Conservation (phyloP, 1,140 invertebrate genomes). For the Steinernema feltiae region DNA sequence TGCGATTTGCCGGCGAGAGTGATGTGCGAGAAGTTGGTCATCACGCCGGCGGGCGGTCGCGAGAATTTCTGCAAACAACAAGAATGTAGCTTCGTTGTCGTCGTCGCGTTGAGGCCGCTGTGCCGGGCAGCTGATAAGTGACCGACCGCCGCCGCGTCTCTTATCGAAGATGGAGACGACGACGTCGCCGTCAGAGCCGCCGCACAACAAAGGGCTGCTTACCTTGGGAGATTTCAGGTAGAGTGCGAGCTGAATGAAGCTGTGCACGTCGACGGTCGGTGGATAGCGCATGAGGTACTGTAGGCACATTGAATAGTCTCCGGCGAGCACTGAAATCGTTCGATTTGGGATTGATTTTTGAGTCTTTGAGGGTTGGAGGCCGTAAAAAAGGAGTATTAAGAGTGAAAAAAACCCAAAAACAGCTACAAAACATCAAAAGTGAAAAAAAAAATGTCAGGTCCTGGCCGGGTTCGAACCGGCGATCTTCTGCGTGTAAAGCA, state of each 20-base stretch:
- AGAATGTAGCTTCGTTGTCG: neutral
- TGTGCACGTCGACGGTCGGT: constrained; percentile 64
- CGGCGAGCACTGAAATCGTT: constrained; percentile 65
- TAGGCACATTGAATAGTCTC: constrained; percentile 67
- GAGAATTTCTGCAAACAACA: constrained; percentile 31
- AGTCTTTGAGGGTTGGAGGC: too few relatives aligned
- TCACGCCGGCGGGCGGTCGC: constrained; percentile 6
- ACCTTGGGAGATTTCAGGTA: constrained; percentile 64
- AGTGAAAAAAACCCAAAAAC: too few relatives aligned
- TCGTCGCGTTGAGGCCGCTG: too few relatives aligned
- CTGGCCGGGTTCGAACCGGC: constrained; percentile 50
- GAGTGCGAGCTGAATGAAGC: constrained; percentile 66
- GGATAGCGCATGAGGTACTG: constrained; percentile 69
- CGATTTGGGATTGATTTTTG: too few relatives aligned
- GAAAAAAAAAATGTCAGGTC: constrained; percentile 14
- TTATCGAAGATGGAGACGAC: too few relatives aligned
- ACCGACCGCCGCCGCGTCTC: too few relatives aligned
- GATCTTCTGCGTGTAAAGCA: constrained; percentile 52
- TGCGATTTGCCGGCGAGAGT: constrained; percentile 39
- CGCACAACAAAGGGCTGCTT: too few relatives aligned
- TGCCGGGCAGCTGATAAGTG: neutral
- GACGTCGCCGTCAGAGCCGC: too few relatives aligned
- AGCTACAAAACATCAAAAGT: constrained; percentile 19
- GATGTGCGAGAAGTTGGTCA: constrained; percentile 27
- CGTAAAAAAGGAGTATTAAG: too few relatives aligned